Base-by-base conservation (phyloP, 2,888 invertebrate species). In the Spodoptera littoralis region DNA sequence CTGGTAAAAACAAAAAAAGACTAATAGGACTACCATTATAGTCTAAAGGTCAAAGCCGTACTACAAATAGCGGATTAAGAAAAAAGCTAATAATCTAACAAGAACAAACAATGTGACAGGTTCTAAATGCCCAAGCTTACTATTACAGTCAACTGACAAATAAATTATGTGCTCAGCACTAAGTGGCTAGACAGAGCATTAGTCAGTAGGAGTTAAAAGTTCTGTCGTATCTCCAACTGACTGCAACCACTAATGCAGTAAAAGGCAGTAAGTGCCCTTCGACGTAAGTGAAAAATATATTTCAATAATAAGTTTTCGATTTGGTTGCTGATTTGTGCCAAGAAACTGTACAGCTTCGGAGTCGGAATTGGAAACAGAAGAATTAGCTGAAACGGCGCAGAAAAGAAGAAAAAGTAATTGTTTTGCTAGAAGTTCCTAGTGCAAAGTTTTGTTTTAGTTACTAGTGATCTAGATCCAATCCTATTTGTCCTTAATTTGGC, bases 231-330 rank as follows among this genome's bases (percentile, higher is more conserved):
- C 42, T 24, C 24, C 13, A 47, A 53, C 42, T 49, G 42, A 54
- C 51, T 22, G n/a, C 47, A 48, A 55, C 45, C 60, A 60, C 75
- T 76, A 74, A 76, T 70, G 75, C 55, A 30, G 52, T 54, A 68
- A 65, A 73, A 63, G 54, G 47, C 8, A 53, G 45, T 59, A 44
- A 56, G 27, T 43, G 36, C 44, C 18, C 42, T 36, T 36, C 50
- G 50, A 51, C 45, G 46, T 52, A 51, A 57, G 48, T 46, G 70
- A 42, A 70, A 48, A 70, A 72, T 65, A 59, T 75, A 60, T 70
- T 51, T 65, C 57, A 45, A 65, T 70, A 75, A 54, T 74, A 62
- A 58, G 63, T 63, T 69, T 62, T 58, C 70, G 51, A 71, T 74
- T 63, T 9, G 43, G 27, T 45, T 24, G 8, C 45, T 58, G 56